These are phyloP conservation scores for Argopecten irradians DNA, from an alignment of 1,140 invertebrate genomes.

Conservation along the genomic window DNA sequence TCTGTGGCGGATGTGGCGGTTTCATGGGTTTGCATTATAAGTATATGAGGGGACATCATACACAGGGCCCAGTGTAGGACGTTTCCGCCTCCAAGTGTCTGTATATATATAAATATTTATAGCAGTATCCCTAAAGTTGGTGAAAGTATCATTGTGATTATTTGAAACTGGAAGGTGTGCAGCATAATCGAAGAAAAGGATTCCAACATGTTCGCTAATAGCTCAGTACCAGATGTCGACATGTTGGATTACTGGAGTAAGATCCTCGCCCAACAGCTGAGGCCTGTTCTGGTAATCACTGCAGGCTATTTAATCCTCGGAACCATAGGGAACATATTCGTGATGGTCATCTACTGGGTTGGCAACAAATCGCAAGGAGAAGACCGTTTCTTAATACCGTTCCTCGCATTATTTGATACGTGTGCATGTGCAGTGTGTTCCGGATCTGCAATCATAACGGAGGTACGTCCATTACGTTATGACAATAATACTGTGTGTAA, in stretches of 20 bases:
- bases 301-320: background rate
- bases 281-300: background rate
- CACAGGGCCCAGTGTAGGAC: background rate
- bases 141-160: background rate
- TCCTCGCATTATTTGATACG: background rate
- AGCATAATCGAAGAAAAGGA: background rate
- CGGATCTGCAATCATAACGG: background rate
- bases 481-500: background rate
- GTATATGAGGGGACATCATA: background rate
- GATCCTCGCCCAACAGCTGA: background rate
- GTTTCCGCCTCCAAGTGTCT: background rate
- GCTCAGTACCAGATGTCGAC: background rate
- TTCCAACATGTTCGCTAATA: background rate
- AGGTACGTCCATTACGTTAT: background rate
- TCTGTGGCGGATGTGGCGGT: background rate
- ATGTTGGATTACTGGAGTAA: constrained; percentile 1
- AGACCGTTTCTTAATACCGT: background rate
- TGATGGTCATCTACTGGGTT: background rate
- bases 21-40: background rate
- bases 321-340: background rate
- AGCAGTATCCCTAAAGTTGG: background rate
- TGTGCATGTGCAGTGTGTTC: background rate
- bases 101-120: background rate
- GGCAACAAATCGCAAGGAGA: background rate
- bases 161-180: background rate